Conservation (phyloP, 2,113 vertebrate genomes). For the Rhinopomastus cyanomelas region DNA sequence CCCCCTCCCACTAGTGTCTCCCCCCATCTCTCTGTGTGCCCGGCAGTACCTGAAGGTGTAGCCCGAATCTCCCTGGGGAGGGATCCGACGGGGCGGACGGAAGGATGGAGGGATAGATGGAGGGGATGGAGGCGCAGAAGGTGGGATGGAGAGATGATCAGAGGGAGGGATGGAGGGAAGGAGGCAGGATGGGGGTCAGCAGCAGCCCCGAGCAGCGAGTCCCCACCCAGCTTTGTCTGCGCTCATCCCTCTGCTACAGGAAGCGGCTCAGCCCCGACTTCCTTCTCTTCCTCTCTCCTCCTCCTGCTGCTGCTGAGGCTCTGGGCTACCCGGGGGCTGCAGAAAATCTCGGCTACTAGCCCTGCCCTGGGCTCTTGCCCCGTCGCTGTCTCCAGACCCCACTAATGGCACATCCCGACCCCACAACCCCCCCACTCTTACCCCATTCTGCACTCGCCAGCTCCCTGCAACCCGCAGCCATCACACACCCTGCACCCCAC, state of each 20-base stretch:
- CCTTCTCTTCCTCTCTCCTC: conserved; percentile 57
- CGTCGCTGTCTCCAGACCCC: not conserved
- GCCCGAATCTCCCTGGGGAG: not conserved
- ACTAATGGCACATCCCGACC: not conserved
- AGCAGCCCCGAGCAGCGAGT: conserved; percentile 54
- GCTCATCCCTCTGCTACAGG: conserved; percentile 67
- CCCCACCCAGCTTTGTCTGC: conserved; percentile 78
- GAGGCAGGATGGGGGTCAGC: conserved; percentile 32
- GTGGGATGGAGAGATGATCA: not conserved
- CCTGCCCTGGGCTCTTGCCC: not conserved
- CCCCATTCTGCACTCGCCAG: not conserved
- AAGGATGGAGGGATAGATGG: not conserved
- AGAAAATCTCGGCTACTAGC: too few species aligned
- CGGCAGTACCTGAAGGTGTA: conserved; percentile 1
- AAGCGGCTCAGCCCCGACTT: conserved; percentile 73
- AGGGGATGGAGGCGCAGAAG: not conserved
- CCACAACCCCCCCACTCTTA: not conserved
- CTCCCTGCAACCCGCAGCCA: not conserved
- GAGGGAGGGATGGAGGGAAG: not conserved
- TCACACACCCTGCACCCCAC: not conserved
- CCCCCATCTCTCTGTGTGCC: not conserved
- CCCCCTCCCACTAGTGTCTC: not conserved
- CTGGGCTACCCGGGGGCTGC: not conserved
- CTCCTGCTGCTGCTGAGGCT: not conserved
- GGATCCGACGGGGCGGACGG: not conserved